These are phyloP conservation scores for Anthoscopus minutus DNA, from an alignment of 2,113 vertebrate genomes.

Conservation along the genomic window DNA sequence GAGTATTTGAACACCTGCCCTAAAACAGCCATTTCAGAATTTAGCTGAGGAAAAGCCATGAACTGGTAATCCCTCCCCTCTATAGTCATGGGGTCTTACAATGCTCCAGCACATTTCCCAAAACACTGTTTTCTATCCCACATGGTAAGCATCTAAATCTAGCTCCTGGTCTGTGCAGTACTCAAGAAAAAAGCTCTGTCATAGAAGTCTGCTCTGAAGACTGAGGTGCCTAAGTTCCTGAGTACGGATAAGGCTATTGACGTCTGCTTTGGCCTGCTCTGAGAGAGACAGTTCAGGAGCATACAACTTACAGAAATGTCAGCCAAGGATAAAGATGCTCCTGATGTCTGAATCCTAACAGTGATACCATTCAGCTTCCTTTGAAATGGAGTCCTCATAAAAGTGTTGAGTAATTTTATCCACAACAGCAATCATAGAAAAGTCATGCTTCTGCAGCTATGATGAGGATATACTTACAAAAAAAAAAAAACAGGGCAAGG, in stretches of 20 bases:
- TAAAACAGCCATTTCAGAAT: neutral
- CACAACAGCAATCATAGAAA: neutral
- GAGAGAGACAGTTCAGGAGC: rapidly evolving
- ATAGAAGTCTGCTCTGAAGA: neutral
- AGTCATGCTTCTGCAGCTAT: neutral
- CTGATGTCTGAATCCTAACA: neutral
- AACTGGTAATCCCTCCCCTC: neutral
- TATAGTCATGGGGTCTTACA: neutral
- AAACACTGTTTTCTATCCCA: neutral
- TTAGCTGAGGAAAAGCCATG: neutral
- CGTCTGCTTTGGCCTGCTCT: neutral
- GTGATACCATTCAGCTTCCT: neutral
- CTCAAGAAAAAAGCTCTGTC: neutral
- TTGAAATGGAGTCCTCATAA: neutral
- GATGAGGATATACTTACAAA: neutral
- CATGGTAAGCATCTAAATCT: neutral
- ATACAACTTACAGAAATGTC: neutral
- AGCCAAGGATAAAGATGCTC: neutral
- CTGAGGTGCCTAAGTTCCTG: neutral
- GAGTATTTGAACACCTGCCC: neutral
- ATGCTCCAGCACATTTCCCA: neutral
- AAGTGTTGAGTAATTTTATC: neutral
- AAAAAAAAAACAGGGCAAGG: neutral
- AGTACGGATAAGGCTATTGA: neutral
- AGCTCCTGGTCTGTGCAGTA: neutral